Evolutionary conservation across 2,113 vertebrate genomes (phyloP).

Genomic region (Mastomys coucha): DNA sequence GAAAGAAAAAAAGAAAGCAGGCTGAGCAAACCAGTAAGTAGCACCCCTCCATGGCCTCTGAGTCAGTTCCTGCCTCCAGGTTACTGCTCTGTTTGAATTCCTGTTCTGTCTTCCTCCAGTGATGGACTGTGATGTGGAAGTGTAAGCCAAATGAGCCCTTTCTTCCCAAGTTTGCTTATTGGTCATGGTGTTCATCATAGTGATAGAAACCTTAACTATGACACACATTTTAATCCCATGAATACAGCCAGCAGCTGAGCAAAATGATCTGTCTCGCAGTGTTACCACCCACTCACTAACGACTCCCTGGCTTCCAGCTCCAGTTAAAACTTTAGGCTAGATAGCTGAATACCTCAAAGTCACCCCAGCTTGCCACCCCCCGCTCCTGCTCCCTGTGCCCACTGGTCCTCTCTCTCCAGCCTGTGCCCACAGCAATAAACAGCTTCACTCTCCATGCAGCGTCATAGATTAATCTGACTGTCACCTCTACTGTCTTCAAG

Average conservation of each 20-base stretch:
- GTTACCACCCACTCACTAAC: neutral
- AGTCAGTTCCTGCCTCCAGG: neutral
- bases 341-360: neutral
- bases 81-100: neutral
- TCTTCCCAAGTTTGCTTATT: neutral
- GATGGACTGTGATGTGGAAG: neutral
- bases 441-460: neutral
- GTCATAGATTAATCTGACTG: neutral
- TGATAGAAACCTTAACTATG: neutral
- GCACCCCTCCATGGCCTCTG: neutral
- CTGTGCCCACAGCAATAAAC: neutral
- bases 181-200: neutral
- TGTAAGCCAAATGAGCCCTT: neutral
- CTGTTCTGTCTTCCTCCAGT: neutral
- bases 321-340: neutral
- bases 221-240: slow-evolving; percentile 3
- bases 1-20: neutral
- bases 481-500: fast-evolving
- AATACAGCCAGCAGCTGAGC: neutral
- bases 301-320: neutral
- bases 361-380: too few relatives aligned
- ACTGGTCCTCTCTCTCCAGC: neutral
- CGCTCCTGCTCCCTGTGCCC: neutral
- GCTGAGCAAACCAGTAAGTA: neutral
- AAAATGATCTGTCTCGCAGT: slow-evolving; percentile 1